These are phyloP conservation scores for Heliconius ismenius DNA, from an alignment of 2,888 invertebrate species.

Conservation along the genomic window DNA sequence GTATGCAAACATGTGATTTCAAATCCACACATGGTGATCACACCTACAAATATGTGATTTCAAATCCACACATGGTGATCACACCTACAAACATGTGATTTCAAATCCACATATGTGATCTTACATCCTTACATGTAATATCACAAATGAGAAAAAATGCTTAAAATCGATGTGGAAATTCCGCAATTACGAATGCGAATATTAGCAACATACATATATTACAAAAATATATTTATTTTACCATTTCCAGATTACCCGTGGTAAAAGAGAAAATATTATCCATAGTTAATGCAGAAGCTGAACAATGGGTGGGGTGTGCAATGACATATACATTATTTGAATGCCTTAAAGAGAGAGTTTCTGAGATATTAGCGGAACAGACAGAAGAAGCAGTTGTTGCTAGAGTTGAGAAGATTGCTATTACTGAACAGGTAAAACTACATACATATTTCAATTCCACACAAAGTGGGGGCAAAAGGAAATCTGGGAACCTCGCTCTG, in stretches of 20 bases:
- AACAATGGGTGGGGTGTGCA: constrained; percentile 92
- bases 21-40: not conserved
- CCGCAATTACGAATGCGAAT: not conserved
- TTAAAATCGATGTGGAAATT: not conserved
- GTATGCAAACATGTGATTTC: not conserved
- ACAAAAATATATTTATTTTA: not conserved
- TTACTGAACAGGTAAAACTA: constrained; percentile 66
- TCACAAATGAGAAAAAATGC: not conserved
- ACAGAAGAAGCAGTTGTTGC: constrained; percentile 80
- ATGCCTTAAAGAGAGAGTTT: constrained; percentile 90
- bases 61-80: not conserved
- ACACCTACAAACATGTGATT: not conserved
- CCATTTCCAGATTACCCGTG: constrained; percentile 80
- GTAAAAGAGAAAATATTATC: constrained; percentile 87
- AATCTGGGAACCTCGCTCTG: not conserved
- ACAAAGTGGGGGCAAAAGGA: not conserved
- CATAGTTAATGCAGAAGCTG: constrained; percentile 86
- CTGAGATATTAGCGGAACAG: constrained; percentile 87
- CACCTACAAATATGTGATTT: not conserved
- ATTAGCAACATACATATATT: not conserved
- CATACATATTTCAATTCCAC: not conserved
- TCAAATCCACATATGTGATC: not conserved
- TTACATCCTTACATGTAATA: not conserved
- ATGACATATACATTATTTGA: constrained; percentile 98
- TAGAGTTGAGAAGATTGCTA: constrained; percentile 80